phyloP scores from a whole-genome alignment of 1,140 invertebrate genomes.

The Radopholus similis region DNA sequence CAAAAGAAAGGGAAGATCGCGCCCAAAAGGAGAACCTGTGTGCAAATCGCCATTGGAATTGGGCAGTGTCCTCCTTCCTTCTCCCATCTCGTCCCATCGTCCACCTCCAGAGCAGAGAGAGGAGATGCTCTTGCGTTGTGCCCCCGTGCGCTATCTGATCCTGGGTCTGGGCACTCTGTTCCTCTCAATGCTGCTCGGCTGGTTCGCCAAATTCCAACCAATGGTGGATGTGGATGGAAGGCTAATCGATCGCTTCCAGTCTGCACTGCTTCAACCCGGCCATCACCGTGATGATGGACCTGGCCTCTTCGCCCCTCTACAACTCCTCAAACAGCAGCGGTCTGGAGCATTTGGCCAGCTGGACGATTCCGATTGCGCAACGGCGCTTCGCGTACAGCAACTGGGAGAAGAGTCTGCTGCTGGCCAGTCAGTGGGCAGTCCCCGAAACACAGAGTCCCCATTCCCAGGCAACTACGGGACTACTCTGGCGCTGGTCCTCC shows the following conservation, averaged over 20 bases:
- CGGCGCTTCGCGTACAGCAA: slow-evolving; percentile 14
- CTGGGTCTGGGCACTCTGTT: slow-evolving; percentile 1
- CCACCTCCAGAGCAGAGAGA: no score
- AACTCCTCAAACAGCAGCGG: not conserved
- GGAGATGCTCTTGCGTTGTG: not conserved
- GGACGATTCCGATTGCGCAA: not conserved
- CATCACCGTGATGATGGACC: slow-evolving; percentile 18
- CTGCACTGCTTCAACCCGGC: slow-evolving; percentile 13
- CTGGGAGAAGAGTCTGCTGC: slow-evolving; percentile 8
- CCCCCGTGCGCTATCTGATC: not conserved
- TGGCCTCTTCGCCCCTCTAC: slow-evolving; percentile 1
- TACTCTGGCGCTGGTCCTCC: not conserved
- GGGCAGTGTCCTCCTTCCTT: no score
- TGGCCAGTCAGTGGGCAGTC: not conserved
- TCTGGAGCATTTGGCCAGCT: not conserved
- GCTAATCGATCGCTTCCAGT: not conserved
- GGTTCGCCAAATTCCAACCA: no score
- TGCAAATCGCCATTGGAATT: no score
- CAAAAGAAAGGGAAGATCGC: no score
- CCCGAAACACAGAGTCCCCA: not conserved
- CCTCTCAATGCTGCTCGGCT: slow-evolving; percentile 1
- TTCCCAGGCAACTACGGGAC: slow-evolving; percentile 8
- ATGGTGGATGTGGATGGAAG: not conserved
- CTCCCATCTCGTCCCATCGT: no score
- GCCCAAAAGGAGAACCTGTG: no score